Base-by-base conservation (phyloP, 2,113 vertebrate species). In the Trichechus manatus region DNA sequence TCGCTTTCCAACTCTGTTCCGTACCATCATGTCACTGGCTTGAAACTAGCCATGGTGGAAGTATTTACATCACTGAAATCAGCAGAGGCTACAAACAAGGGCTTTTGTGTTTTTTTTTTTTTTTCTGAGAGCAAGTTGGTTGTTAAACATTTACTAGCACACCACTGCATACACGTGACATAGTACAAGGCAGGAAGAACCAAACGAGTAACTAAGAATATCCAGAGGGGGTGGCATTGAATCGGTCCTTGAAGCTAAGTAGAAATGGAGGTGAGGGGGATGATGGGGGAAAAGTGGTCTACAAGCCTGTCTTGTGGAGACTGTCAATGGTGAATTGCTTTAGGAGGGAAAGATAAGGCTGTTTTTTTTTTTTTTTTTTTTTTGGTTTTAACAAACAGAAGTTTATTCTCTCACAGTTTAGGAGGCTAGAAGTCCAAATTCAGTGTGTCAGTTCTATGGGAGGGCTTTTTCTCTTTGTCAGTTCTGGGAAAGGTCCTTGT, bases 21-120 rank as follows among this genome's bases (percentile, higher is more conserved):
- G 4, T 22, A 42, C 25, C 6, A 0, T 44, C 7, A 6, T 9
- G 15, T 19, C 4, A 4, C 15, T 5, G 79, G 53, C 14, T 42
- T 83, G 50, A 74, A 14, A 3, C 13, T 66, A 80, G 66, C 61
- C 14, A 0, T 39, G 31, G 27, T 47, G 75, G 33, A 31, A 25
- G 9, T 31, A n/a, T 50, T 83, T 61, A 75, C 36, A 59, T 44
- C 47, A 19, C 4, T 8, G 42, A 70, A 61, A 84, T 27, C 14
- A 2, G 56, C 29, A 66, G 80, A 80, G 11, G 64, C n/a, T 70
- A 36, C 44, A 50, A 23, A 44, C 7, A 8, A 33, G 53, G 50
- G 9, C 6, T 25, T 59, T 39, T 39, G 2, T 70, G 17, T 29
- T 33, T 31, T 8, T 5, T 39, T 39, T 39, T 70, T 33, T 29